These are phyloP conservation scores for Cerastis rubricosa DNA, from an alignment of 2,888 invertebrate genomes.

Conservation along the genomic window DNA sequence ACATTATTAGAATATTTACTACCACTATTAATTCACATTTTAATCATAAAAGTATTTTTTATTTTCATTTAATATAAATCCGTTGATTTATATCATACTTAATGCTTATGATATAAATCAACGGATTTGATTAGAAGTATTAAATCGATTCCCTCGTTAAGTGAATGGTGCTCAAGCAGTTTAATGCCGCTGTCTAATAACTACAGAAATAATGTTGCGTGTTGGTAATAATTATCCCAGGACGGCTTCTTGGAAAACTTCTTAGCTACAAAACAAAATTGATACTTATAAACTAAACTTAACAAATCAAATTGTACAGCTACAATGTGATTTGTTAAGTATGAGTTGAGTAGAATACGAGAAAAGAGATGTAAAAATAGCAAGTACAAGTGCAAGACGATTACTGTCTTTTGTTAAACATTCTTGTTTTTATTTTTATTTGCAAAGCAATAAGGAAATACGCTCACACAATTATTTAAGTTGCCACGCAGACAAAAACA, in stretches of 20 bases:
- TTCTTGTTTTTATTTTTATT: background rate
- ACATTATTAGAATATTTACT: background rate
- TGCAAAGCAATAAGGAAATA: background rate
- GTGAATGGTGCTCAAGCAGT: constrained; percentile 28
- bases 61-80: too few relatives aligned
- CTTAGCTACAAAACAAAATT: constrained; percentile 5
- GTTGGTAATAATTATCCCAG: constrained; percentile 46
- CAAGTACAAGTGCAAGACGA: constrained; percentile 3
- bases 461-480: background rate
- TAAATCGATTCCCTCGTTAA: constrained; percentile 33
- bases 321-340: constrained; percentile 29
- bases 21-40: constrained; percentile 6
- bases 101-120: constrained; percentile 42
- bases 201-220: constrained; percentile 52
- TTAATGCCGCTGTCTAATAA: constrained; percentile 26
- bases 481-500: background rate
- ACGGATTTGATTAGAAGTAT: constrained; percentile 38
- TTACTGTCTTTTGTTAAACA: constrained; percentile 3
- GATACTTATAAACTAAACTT: too few relatives aligned
- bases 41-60: constrained; percentile 15
- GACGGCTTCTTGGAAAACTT: constrained; percentile 53
- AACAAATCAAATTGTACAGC: too few relatives aligned
- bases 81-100: too few relatives aligned
- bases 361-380: constrained; percentile 38
- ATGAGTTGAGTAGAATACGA: constrained; percentile 6